These are phyloP conservation scores for Synanthedon formicaeformis DNA, from an alignment of 2,888 invertebrate species.

Conservation along the genomic window DNA sequence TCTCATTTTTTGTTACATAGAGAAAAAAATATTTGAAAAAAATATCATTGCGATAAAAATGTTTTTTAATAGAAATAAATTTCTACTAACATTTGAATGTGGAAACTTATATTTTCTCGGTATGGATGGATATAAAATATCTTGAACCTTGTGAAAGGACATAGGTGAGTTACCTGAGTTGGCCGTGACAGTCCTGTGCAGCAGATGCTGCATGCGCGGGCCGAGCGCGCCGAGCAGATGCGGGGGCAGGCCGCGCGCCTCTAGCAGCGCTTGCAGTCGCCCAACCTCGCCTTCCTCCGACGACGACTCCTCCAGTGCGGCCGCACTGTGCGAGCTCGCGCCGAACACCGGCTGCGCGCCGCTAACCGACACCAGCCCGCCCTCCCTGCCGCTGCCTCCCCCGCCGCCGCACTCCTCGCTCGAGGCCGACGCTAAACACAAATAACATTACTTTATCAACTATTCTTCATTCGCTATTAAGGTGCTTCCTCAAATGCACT, in stretches of 20 bases:
- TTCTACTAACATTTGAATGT: no score
- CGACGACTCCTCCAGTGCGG: slow-evolving; percentile 70
- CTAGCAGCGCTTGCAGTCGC: slow-evolving; percentile 91
- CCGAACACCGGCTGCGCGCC: slow-evolving; percentile 41
- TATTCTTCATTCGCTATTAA: neutral
- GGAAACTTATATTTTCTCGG: no score
- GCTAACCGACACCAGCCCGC: slow-evolving; percentile 50
- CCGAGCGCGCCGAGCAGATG: slow-evolving; percentile 96
- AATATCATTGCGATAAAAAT: no score
- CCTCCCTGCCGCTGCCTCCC: slow-evolving; percentile 26
- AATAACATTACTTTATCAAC: slow-evolving; percentile 1
- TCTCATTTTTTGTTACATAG: no score
- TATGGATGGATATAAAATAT: no score
- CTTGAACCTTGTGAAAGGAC: no score
- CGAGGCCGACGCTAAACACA: slow-evolving; percentile 33
- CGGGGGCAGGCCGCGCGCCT: slow-evolving; percentile 95
- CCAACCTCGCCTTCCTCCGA: slow-evolving; percentile 95
- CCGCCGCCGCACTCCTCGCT: slow-evolving; percentile 38
- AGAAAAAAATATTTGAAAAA: no score
- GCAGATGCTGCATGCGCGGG: slow-evolving; percentile 94
- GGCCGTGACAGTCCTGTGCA: slow-evolving; percentile 94
- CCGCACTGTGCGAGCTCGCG: slow-evolving; percentile 67
- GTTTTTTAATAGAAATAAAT: no score
- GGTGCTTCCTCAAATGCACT: no score
- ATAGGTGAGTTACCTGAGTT: slow-evolving; percentile 38